phyloP scores from a whole-genome alignment of 1,140 invertebrate species.

The Cepaea nemoralis region DNA sequence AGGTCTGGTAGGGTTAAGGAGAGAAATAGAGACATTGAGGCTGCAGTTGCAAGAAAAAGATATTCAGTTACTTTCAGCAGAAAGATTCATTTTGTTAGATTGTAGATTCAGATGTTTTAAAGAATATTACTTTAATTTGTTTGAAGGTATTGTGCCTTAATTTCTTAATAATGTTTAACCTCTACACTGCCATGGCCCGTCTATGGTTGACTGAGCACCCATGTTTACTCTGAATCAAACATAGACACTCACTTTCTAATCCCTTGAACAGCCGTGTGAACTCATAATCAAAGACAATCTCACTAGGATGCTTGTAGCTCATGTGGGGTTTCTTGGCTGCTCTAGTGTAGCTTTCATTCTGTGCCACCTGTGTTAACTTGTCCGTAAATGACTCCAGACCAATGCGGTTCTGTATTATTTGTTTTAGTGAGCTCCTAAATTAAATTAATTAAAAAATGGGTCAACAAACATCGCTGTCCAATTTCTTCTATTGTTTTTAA shows the following conservation, averaged over 20 bases:
- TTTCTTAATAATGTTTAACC: no score
- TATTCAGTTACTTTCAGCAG: slow-evolving; percentile 51
- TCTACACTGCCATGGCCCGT: no score
- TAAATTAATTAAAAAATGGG: neutral
- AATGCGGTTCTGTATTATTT: slow-evolving; percentile 91
- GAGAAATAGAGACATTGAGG: neutral
- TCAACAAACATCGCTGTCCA: no score
- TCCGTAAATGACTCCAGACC: slow-evolving; percentile 91
- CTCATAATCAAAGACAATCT: slow-evolving; percentile 93
- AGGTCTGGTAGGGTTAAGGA: no score
- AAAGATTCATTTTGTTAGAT: slow-evolving; percentile 17
- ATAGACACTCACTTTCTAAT: slow-evolving; percentile 71
- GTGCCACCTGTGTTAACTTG: slow-evolving; percentile 87
- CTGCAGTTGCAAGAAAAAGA: slow-evolving; percentile 56
- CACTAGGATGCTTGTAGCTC: slow-evolving; percentile 80
- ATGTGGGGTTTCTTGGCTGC: slow-evolving; percentile 94
- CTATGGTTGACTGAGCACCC: no score
- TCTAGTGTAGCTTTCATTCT: slow-evolving; percentile 90
- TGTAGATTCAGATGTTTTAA: no score
- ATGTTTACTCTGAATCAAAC: no score
- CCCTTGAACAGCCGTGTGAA: slow-evolving; percentile 86
- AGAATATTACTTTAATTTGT: no score
- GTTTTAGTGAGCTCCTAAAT: slow-evolving; percentile 81
- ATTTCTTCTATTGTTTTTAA: no score
- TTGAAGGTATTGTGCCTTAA: no score